phyloP scores from a whole-genome alignment of 2,888 invertebrate species.

The Polymixis lichenea region DNA sequence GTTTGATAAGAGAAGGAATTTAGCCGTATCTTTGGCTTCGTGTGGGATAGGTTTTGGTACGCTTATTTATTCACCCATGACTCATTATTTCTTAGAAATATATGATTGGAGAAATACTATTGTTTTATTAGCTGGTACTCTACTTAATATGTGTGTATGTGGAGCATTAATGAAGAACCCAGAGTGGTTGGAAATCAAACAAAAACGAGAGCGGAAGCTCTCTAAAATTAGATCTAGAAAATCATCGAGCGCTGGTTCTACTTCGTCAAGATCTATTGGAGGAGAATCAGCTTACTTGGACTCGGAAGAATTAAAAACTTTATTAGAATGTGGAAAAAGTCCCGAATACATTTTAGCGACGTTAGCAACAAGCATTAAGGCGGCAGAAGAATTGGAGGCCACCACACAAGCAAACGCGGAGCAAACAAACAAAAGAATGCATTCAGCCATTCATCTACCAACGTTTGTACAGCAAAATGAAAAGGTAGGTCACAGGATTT shows the following conservation, averaged over 20 bases:
- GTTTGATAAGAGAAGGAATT: slow-evolving; percentile 96
- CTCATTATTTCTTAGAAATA: slow-evolving; percentile 92
- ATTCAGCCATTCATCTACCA: slow-evolving; percentile 94
- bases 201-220: slow-evolving; percentile 87
- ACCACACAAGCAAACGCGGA: slow-evolving; percentile 87
- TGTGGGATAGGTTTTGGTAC: slow-evolving; percentile 97
- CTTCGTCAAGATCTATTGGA: slow-evolving; percentile 87
- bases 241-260: slow-evolving; percentile 88
- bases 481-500: slow-evolving; percentile 85
- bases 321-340: slow-evolving; percentile 93
- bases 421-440: slow-evolving; percentile 79
- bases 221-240: slow-evolving; percentile 83
- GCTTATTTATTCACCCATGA: slow-evolving; percentile 96
- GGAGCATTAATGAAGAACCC: slow-evolving; percentile 97
- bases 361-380: slow-evolving; percentile 90
- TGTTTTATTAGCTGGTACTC: slow-evolving; percentile 94
- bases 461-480: slow-evolving; percentile 94
- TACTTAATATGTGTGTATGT: slow-evolving; percentile 96
- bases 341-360: slow-evolving; percentile 92
- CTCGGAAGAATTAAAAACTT: slow-evolving; percentile 91
- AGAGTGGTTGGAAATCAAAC: slow-evolving; percentile 93
- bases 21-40: slow-evolving; percentile 96
- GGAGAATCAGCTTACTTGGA: slow-evolving; percentile 89
- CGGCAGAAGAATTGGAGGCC: slow-evolving; percentile 85
- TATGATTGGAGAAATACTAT: slow-evolving; percentile 96